A percentile compares a stretch with the other conserved stretches of the same genome.
phyloP scores from a whole-genome alignment of 2,113 vertebrate species.

The Leiothrix lutea region DNA sequence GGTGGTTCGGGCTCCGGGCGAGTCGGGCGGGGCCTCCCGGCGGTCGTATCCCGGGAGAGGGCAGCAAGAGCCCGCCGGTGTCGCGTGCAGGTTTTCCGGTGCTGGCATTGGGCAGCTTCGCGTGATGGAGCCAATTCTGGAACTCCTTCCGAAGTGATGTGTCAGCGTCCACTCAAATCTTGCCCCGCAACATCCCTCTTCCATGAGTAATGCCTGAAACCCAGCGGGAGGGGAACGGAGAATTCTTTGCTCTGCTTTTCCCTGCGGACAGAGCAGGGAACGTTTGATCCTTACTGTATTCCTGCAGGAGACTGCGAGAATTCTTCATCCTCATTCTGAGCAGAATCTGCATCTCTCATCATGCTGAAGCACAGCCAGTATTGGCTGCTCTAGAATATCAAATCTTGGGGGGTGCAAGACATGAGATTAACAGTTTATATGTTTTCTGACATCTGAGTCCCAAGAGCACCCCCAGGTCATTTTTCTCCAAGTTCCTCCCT shows the following conservation, averaged over 20 bases:
- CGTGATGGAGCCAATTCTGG: not conserved
- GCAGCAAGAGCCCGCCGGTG: not conserved
- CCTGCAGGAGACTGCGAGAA: not conserved
- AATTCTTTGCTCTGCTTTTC: not conserved
- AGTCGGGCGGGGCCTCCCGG: not conserved
- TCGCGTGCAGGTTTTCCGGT: not conserved
- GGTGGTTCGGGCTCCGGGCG: not conserved
- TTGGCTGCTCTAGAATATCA: not conserved
- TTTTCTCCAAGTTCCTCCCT: not conserved
- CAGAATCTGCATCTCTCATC: not conserved
- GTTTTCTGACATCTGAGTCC: not conserved
- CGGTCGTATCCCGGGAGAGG: not conserved
- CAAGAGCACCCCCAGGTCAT: not conserved
- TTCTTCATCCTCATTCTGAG: not conserved
- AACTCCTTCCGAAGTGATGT: not conserved
- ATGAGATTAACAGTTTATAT: not conserved
- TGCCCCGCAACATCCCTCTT: not conserved
- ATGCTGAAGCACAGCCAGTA: not conserved
- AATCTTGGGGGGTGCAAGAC: not conserved
- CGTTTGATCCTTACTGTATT: not conserved
- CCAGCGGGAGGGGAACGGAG: not conserved
- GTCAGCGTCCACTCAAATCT: not conserved
- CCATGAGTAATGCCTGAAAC: not conserved
- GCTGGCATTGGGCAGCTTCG: not conserved
- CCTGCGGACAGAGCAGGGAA: not conserved